Evolutionary conservation across 1,140 invertebrate species (phyloP).

Genomic region (Pararge aegeria): DNA sequence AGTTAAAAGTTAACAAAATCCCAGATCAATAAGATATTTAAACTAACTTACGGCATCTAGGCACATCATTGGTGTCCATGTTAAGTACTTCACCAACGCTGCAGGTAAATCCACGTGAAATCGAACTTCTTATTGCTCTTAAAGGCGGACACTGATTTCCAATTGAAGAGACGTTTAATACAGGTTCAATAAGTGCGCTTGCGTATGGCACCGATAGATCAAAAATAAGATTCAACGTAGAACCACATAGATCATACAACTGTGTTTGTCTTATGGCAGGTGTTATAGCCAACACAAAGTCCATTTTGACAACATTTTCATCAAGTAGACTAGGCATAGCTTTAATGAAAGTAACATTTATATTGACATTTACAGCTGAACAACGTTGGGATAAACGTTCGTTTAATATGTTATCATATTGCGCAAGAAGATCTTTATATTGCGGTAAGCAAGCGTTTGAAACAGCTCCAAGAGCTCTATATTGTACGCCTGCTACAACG

Average conservation of each 20-base stretch:
- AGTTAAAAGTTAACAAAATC: too few species aligned
- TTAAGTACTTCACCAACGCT: slow-evolving; percentile 96
- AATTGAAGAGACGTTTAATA: slow-evolving; percentile 93
- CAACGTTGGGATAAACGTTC: slow-evolving; percentile 92
- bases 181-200: slow-evolving; percentile 92
- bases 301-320: slow-evolving; percentile 93
- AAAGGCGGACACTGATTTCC: slow-evolving; percentile 95
- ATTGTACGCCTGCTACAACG: slow-evolving; percentile 92
- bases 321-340: slow-evolving; percentile 88
- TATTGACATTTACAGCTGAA: slow-evolving; percentile 96
- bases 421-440: slow-evolving; percentile 91
- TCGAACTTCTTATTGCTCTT: slow-evolving; percentile 91
- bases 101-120: slow-evolving; percentile 94
- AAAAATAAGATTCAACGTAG: slow-evolving; percentile 95
- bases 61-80: slow-evolving; percentile 94
- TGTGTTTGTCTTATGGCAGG: slow-evolving; percentile 93
- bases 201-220: slow-evolving; percentile 96
- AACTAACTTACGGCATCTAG: slow-evolving; percentile 95
- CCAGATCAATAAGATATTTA: too few species aligned
- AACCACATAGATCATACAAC: slow-evolving; percentile 96
- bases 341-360: slow-evolving; percentile 94
- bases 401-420: slow-evolving; percentile 91
- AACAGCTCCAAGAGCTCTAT: slow-evolving; percentile 93
- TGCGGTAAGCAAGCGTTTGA: slow-evolving; percentile 90
- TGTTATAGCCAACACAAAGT: slow-evolving; percentile 92